Base-by-base conservation (phyloP, 2,797 vertebrate genomes). In the Martes flavigula region DNA sequence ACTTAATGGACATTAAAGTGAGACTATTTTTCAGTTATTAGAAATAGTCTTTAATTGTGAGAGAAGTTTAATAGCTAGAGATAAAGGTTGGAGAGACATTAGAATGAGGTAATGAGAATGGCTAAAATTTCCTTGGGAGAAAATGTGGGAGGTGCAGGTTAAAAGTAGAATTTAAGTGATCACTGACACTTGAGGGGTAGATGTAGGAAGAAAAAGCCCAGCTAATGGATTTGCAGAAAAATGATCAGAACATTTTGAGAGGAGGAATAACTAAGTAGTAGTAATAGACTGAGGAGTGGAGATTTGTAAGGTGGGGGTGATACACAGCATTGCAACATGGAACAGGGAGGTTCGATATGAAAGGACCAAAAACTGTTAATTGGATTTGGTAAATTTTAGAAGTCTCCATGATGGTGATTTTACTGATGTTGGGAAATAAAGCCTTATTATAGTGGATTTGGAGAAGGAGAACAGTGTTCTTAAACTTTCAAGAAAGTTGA, bases 11-110 rank as follows among this genome's bases (percentile, higher is more conserved):
- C 11, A 66, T 79, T 84, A 48, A 87, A 81, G 8, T 95, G 27
- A 38, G 62, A 46, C 20, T 60, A 7, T 70, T 96, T 95, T 96
- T 81, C 62, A 90, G 48, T 40, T 86, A 75, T 72, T 87, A 64
- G 75, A 90, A 88, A 85, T 91, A 56, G 18, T 32, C 7, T 90
- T 83, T 83, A 90, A 40, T 4, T 87, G 27, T 78, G 46, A 92
- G 35, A 77, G 60, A 48, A 73, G 18, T 85, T 88, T 77, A 68
- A 62, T 66, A 87, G 54, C 23, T 94, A 40, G n/a, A 86, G 75
- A n/a, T 51, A 48, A 90, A 87, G 11, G 4, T 81, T 78, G 82
- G 78, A 77, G 64, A 81, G 66, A 58, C 40, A 88, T 78, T 48
- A 86, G 2, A n/a, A 11, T 51, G 46, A 93, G 77, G 27, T 30